A percentile compares a stretch with the other conserved stretches of the same genome.
Conservation (phyloP, 2,113 vertebrate species). For the Meles meles region DNA sequence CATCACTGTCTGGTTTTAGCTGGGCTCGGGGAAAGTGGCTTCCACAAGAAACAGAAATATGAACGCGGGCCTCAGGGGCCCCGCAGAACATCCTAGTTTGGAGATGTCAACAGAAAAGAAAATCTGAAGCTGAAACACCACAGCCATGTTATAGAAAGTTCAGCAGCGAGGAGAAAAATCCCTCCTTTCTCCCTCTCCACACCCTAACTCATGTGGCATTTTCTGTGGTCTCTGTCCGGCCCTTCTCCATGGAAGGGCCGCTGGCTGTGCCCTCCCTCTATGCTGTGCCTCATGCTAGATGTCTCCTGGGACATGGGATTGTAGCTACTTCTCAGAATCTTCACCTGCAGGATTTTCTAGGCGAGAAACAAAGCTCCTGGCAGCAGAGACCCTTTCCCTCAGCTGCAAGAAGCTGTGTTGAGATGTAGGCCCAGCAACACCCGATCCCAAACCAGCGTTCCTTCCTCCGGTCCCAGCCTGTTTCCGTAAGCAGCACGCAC, state of each 20-base stretch:
- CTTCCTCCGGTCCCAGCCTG: neutral
- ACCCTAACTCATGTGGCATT: fast-evolving
- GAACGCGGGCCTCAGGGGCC: neutral
- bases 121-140: neutral
- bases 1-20: neutral
- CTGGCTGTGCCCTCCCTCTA: fast-evolving
- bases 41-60: neutral
- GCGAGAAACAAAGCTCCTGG: neutral
- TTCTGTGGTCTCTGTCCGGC: fast-evolving
- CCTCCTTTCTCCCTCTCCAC: no score
- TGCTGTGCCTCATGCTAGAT: fast-evolving
- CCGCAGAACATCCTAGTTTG: neutral
- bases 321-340: neutral
- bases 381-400: neutral
- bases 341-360: neutral
- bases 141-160: neutral
- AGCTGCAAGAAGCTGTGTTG: neutral
- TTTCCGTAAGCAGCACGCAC: neutral
- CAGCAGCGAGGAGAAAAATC: neutral
- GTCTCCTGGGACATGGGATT: neutral
- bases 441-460: neutral
- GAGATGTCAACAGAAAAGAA: neutral
- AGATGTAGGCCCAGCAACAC: neutral
- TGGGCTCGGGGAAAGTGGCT: neutral
- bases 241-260: neutral